These are phyloP conservation scores for Manis crassicaudata DNA, from an alignment of 2,797 vertebrate genomes.

Conservation along the genomic window DNA sequence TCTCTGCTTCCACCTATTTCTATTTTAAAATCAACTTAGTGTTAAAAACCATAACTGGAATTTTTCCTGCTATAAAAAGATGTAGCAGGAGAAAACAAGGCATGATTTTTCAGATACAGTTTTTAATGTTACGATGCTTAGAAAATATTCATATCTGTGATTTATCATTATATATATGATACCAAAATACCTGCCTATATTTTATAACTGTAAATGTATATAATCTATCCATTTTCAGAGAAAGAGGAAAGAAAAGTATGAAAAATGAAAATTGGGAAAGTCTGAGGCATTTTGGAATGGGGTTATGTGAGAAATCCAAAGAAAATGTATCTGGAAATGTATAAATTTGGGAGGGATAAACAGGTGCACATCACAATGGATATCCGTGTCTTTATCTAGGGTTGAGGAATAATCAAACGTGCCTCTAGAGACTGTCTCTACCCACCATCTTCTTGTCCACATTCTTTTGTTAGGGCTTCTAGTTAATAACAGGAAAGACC, in stretches of 20 bases:
- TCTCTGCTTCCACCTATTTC: not conserved
- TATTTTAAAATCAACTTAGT: not conserved
- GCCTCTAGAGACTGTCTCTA: not conserved
- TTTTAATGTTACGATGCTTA: not conserved
- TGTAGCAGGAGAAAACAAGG: not conserved
- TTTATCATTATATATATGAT: not conserved
- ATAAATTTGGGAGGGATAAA: not conserved
- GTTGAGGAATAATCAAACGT: not conserved
- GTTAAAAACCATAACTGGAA: not conserved
- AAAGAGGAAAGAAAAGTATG: not conserved
- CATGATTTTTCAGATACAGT: not conserved
- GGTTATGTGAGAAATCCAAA: not conserved
- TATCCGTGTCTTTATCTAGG: not conserved
- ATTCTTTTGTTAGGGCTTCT: not conserved
- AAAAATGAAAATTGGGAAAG: not conserved
- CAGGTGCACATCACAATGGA: not conserved
- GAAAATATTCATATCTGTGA: not conserved
- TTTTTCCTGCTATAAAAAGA: not conserved
- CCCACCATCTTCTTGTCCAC: not conserved
- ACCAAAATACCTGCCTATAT: not conserved
- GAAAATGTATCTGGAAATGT: not conserved
- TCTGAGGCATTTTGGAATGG: not conserved
- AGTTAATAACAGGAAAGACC: not conserved
- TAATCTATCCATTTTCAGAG: not conserved
- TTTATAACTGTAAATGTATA: not conserved